Percentiles rank a stretch among this genome's conserved stretches.
Evolutionary conservation across 2,797 vertebrate genomes (phyloP).

Genomic region (Benthosema pterotum): DNA sequence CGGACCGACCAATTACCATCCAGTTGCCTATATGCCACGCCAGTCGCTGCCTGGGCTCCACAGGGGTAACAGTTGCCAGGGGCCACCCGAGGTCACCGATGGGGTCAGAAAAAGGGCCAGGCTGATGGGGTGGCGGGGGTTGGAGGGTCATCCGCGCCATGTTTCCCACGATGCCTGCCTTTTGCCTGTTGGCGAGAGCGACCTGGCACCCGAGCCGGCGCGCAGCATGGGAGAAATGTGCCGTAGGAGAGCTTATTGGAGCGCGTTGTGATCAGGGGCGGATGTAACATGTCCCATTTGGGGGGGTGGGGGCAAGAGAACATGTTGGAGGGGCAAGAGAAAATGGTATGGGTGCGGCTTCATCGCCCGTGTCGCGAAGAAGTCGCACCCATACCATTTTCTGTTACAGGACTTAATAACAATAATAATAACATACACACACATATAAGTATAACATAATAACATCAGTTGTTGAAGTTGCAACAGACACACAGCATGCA

Average conservation of each 20-base stretch:
- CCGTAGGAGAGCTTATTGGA: constrained; percentile 1
- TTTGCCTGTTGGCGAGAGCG: constrained; percentile 2
- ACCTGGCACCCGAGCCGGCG: neutral
- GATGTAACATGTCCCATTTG: too few relatives aligned
- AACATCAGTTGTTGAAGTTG: too few relatives aligned
- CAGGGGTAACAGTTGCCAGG: constrained; percentile 40
- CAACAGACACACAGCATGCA: too few relatives aligned
- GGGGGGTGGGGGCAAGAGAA: too few relatives aligned
- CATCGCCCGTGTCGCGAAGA: too few relatives aligned
- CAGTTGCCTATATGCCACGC: constrained; percentile 10
- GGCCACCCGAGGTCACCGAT: constrained; percentile 6
- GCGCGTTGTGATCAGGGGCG: neutral
- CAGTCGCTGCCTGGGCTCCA: constrained; percentile 23
- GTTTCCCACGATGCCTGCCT: constrained; percentile 13
- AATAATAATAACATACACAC: too few relatives aligned
- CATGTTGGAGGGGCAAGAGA: too few relatives aligned
- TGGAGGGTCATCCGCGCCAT: constrained; percentile 26
- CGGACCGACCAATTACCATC: constrained; percentile 41
- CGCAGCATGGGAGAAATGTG: neutral
- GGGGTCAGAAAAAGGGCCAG: neutral
- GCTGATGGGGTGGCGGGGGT: neutral
- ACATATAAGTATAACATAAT: too few relatives aligned
- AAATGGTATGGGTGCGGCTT: too few relatives aligned
- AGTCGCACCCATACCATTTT: too few relatives aligned
- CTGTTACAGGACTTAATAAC: too few relatives aligned